These are phyloP conservation scores for Xiphophorus hellerii DNA, from an alignment of 2,113 vertebrate genomes.

Conservation along the genomic window DNA sequence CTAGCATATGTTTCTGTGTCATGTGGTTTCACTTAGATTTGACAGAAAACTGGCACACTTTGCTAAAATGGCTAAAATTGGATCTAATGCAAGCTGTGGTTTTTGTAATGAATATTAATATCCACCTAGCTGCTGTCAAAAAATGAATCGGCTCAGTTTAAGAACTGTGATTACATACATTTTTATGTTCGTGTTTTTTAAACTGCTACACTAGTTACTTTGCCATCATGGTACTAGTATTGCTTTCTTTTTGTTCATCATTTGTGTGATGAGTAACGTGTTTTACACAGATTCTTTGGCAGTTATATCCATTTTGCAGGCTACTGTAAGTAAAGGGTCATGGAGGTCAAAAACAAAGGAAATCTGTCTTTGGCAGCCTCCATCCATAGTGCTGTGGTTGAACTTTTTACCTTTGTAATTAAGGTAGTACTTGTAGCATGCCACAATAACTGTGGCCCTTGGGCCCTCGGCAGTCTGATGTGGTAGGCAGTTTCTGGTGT, in stretches of 20 bases:
- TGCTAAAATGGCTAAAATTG: conserved; percentile 51
- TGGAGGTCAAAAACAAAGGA: conserved; percentile 83
- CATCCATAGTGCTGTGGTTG: conserved; percentile 88
- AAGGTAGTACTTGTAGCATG: conserved; percentile 90
- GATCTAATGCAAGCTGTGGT: conserved; percentile 59
- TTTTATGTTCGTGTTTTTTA: conserved; percentile 10
- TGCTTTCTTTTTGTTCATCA: not conserved
- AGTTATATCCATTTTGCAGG: not conserved
- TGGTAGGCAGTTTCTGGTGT: conserved; percentile 90
- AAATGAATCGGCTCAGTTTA: conserved; percentile 34
- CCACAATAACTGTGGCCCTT: conserved; percentile 92
- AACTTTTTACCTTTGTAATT: conserved; percentile 99
- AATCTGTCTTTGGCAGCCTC: conserved; percentile 89
- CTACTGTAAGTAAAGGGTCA: conserved; percentile 77
- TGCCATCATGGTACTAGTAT: not conserved
- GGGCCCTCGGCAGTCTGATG: conserved; percentile 90
- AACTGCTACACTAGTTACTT: conserved; percentile 1
- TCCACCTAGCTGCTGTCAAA: conserved; percentile 63
- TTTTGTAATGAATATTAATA: conserved; percentile 71
- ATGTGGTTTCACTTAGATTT: conserved; percentile 66
- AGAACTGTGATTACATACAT: conserved; percentile 36
- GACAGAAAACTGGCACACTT: conserved; percentile 62
- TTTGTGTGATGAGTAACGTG: too few relatives aligned
- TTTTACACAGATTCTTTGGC: conserved; percentile 21
- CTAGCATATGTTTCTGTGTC: conserved; percentile 63